phyloP scores from a whole-genome alignment of 1,140 invertebrate genomes.

The Dryas iulia region DNA sequence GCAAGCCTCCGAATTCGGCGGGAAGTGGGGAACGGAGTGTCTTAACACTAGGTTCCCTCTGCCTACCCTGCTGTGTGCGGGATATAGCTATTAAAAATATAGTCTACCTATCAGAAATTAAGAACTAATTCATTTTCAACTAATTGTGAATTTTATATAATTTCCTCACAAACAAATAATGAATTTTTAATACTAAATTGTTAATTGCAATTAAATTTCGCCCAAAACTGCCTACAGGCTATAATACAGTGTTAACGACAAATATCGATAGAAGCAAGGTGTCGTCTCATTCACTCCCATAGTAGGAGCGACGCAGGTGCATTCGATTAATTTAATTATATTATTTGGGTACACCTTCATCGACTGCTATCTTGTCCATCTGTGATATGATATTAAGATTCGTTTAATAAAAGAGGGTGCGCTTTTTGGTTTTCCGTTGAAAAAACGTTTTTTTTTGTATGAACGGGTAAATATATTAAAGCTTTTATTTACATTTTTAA shows the following conservation, averaged over 20 bases:
- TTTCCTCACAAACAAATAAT: too few species aligned
- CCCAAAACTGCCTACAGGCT: too few species aligned
- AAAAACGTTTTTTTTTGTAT: not conserved
- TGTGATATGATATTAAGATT: slow-evolving; percentile 40
- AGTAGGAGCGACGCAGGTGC: slow-evolving; percentile 44
- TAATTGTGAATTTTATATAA: too few species aligned
- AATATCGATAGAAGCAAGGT: slow-evolving; percentile 36
- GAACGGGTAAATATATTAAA: not conserved
- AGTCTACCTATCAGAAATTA: too few species aligned
- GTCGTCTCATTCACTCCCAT: slow-evolving; percentile 38
- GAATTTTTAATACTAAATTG: too few species aligned
- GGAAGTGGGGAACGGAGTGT: too few species aligned
- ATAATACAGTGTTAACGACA: not conserved
- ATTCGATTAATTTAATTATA: slow-evolving; percentile 67
- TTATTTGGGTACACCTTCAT: slow-evolving; percentile 52
- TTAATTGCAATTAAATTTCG: too few species aligned
- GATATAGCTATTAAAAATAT: too few species aligned
- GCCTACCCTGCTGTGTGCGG: too few species aligned
- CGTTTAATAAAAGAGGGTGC: slow-evolving; percentile 39
- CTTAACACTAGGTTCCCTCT: too few species aligned
- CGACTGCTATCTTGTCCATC: slow-evolving; percentile 57
- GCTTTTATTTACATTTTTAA: not conserved
- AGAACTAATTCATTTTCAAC: too few species aligned
- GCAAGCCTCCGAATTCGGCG: too few species aligned
- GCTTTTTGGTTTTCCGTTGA: slow-evolving; percentile 13